Conservation (phyloP, 2,888 invertebrate genomes). For the Acanthosepion lycidas region DNA sequence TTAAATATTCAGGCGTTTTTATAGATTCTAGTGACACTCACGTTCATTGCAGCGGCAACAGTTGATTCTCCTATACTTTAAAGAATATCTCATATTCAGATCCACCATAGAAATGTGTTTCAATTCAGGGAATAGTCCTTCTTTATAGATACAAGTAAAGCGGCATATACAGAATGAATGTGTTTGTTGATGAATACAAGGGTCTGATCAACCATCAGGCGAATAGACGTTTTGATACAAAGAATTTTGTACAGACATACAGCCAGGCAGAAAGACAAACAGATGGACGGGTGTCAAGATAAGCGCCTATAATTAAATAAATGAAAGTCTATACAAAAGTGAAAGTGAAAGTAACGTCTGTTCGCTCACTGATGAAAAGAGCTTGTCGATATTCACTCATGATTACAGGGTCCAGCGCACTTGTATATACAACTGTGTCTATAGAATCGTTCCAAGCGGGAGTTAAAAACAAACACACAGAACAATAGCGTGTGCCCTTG, state of each 20-base stretch:
- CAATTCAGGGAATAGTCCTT: background rate
- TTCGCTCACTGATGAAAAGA: background rate
- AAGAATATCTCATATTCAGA: background rate
- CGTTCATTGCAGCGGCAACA: background rate
- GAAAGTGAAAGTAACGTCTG: background rate
- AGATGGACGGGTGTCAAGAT: background rate
- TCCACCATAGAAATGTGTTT: background rate
- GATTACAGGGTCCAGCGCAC: constrained; percentile 11
- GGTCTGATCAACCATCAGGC: background rate
- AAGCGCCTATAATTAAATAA: constrained; percentile 3
- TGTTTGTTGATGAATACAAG: background rate
- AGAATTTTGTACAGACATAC: background rate
- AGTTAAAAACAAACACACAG: background rate
- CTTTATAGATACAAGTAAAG: background rate
- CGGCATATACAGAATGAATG: background rate
- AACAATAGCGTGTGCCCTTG: background rate
- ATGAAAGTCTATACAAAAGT: background rate
- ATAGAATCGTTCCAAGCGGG: background rate
- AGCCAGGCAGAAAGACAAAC: background rate
- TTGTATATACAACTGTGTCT: background rate
- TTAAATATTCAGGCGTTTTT: background rate
- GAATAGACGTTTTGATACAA: background rate
- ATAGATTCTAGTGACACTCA: background rate
- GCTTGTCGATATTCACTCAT: background rate
- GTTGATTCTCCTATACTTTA: background rate